Conservation (phyloP, 2,888 invertebrate genomes). For the Arctia plantaginis region DNA sequence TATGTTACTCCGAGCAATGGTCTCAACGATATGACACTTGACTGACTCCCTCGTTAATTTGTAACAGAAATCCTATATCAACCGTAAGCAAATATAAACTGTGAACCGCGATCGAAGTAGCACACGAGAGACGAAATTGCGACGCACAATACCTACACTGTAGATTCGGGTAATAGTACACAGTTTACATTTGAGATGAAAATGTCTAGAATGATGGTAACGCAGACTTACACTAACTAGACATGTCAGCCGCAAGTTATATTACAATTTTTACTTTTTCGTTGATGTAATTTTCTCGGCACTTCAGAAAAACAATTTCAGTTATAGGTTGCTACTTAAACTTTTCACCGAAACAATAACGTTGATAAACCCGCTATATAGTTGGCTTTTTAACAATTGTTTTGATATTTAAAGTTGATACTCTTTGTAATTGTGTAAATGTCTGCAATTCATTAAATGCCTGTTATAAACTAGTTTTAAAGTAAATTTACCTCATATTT, state of each 20-base stretch:
- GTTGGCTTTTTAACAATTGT: not conserved
- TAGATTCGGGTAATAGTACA: constrained; percentile 61
- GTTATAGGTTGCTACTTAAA: not conserved
- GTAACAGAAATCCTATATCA: constrained; percentile 71
- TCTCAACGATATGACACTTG: constrained; percentile 73
- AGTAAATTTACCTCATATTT: not conserved
- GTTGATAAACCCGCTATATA: constrained; percentile 20
- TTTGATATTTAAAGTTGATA: not conserved
- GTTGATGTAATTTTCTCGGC: constrained; percentile 28
- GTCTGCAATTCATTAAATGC: not conserved
- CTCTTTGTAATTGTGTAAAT: not conserved
- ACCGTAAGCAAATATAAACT: constrained; percentile 63
- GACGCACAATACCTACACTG: constrained; percentile 55
- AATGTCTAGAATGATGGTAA: constrained; percentile 64
- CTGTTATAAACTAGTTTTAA: not conserved
- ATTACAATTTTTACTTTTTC: constrained; percentile 26
- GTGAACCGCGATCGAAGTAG: constrained; percentile 57
- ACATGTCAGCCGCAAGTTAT: constrained; percentile 46
- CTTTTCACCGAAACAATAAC: constrained; percentile 14
- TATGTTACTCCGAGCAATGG: constrained; percentile 68
- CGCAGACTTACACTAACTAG: constrained; percentile 56
- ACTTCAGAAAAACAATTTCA: constrained; percentile 1
- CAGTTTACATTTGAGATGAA: constrained; percentile 76
- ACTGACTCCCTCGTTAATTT: constrained; percentile 83
- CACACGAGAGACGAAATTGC: constrained; percentile 58